A percentile compares a stretch with the other conserved stretches of the same genome.
These are phyloP conservation scores for Apodemus sylvaticus DNA, from an alignment of 2,113 vertebrate species.

Conservation along the genomic window DNA sequence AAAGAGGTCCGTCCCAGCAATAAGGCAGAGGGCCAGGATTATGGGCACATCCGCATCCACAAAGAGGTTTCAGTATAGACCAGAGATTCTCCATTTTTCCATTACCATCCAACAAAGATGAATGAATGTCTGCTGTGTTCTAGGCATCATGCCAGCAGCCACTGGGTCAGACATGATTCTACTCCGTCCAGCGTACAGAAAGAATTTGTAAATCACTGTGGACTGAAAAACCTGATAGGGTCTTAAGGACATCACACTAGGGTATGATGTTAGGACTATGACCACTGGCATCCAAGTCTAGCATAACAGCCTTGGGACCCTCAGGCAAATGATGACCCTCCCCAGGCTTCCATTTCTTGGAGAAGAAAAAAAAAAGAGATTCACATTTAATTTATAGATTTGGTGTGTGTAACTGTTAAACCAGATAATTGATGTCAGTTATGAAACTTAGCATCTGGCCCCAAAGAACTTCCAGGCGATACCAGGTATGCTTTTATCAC, in stretches of 20 bases:
- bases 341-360: not conserved
- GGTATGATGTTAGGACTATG: not conserved
- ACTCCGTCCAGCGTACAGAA: not conserved
- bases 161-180: not conserved
- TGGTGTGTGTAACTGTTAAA: not conserved
- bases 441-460: not conserved
- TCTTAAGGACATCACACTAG: not conserved
- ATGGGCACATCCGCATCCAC: not conserved
- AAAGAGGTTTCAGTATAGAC: not conserved
- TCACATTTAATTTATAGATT: not conserved
- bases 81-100: not conserved
- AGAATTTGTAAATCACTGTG: not conserved
- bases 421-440: not conserved
- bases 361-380: not conserved
- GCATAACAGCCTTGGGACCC: not conserved
- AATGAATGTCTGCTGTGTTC: not conserved
- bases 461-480: not conserved
- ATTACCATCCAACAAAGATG: not conserved
- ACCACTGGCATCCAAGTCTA: not conserved
- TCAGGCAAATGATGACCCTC: not conserved
- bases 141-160: not conserved
- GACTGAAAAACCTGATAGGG: not conserved
- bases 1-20: not conserved
- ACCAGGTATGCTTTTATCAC: not conserved
- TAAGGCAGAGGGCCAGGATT: not conserved